Base-by-base conservation (phyloP, 2,888 invertebrate genomes). In the Marronus borbonicus region DNA sequence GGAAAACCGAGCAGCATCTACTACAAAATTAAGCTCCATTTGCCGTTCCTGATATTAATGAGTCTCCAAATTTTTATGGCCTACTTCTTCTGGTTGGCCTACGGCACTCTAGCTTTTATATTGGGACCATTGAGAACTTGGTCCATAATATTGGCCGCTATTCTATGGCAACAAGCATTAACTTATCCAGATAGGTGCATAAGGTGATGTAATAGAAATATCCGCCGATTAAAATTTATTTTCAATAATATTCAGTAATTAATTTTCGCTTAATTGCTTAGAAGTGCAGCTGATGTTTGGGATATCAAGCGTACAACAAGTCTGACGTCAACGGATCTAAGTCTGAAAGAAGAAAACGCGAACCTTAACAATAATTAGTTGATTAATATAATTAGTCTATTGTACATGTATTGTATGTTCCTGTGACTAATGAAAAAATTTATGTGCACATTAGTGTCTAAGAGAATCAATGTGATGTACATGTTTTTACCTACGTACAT, bases 111-210 rank as follows among this genome's bases (percentile, higher is more conserved):
- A 86, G 94, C 96, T 0, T 92, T 95, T 80, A 81, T 96, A 76
- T 89, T 96, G 80, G 95, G 96, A 70, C 96, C 96, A 0, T 88
- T 96, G 69, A 90, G 96, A 82, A 94, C 95, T 0, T 96, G 96
- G 94, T 94, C 95, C 76, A 89, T 96, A 72, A 85, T 93, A 68
- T 87, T 96, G 80, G 94, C 94, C 79, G 84, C 93, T 68, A 85
- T 92, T 79, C 85, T 95, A 78, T 95, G 94, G 93, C 92, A 92
- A 85, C 92, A 92, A 84, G 91, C 92, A 8, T 85, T 92, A 81
- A 90, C 89, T 76, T 89, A 94, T 84, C 92, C 93, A 1, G 89
- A 90, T 77, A 90, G 91, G 79, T 91, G 91, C 85, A 90, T 92
- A 84, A 92, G 92, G 94, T 94, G 88, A 80, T 84, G 14, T 44